phyloP scores from a whole-genome alignment of 2,113 vertebrate genomes.

The Scomber japonicus region DNA sequence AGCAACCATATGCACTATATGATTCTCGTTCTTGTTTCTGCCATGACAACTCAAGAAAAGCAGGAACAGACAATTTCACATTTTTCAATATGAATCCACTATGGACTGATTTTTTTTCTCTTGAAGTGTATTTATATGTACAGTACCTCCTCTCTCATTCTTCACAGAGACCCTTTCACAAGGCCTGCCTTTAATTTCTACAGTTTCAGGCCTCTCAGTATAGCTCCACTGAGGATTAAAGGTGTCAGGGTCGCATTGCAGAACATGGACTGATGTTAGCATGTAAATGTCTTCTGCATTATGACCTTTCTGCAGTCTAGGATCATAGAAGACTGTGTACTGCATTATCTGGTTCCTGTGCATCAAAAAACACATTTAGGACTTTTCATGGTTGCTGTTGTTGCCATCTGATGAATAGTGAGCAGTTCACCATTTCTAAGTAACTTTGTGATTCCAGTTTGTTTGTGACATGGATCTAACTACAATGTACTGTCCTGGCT shows the following conservation, averaged over 20 bases:
- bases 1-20: not conserved
- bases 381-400: too few relatives aligned
- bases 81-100: not conserved
- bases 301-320: not conserved
- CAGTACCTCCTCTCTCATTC: not conserved
- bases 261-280: not conserved
- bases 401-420: too few relatives aligned
- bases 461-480: too few relatives aligned
- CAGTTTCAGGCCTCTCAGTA: not conserved
- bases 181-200: not conserved
- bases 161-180: not conserved
- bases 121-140: not conserved
- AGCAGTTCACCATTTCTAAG: too few relatives aligned
- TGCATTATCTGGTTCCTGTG: not conserved
- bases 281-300: not conserved
- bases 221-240: not conserved
- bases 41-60: not conserved
- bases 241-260: not conserved
- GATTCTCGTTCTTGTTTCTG: constrained; percentile 3
- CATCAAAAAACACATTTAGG: too few relatives aligned
- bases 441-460: too few relatives aligned
- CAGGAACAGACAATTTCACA: not conserved
- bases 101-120: not conserved
- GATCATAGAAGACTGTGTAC: not conserved
- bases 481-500: too few relatives aligned